Evolutionary conservation across 2,113 vertebrate genomes (phyloP).

Genomic region (Leptodactylus fuscus): DNA sequence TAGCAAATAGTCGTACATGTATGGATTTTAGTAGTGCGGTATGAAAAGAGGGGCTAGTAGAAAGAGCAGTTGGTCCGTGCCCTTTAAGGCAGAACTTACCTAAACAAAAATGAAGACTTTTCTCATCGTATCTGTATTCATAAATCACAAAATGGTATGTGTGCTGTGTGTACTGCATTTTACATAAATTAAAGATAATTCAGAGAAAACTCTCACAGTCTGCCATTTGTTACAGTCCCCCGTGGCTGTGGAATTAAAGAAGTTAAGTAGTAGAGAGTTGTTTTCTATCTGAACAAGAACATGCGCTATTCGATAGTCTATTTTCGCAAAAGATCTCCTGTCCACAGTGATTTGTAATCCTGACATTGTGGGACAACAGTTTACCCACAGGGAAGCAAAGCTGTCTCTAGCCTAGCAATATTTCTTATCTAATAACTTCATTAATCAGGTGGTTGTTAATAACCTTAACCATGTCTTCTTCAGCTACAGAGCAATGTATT

Average conservation of each 20-base stretch:
- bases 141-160: not conserved
- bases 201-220: not conserved
- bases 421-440: conserved; percentile 16
- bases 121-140: not conserved
- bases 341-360: conserved; percentile 58
- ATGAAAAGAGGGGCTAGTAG: not conserved
- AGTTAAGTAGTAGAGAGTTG: not conserved
- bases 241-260: conserved; percentile 46
- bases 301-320: conserved; percentile 20
- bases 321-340: conserved; percentile 52
- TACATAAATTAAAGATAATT: conserved; percentile 50
- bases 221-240: not conserved
- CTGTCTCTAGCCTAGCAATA: conserved; percentile 24
- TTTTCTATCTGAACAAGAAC: conserved; percentile 12
- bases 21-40: too few species aligned
- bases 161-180: conserved; percentile 33
- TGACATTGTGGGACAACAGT: conserved; percentile 51
- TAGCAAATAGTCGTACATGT: too few species aligned
- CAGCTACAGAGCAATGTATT: too few species aligned
- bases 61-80: not conserved
- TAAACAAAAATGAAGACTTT: too few species aligned
- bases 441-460: not conserved
- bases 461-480: not conserved
- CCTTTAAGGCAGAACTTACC: too few species aligned
- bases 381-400: not conserved